Base-by-base conservation (phyloP, 2,888 invertebrate genomes). In the Hartigia nigra region DNA sequence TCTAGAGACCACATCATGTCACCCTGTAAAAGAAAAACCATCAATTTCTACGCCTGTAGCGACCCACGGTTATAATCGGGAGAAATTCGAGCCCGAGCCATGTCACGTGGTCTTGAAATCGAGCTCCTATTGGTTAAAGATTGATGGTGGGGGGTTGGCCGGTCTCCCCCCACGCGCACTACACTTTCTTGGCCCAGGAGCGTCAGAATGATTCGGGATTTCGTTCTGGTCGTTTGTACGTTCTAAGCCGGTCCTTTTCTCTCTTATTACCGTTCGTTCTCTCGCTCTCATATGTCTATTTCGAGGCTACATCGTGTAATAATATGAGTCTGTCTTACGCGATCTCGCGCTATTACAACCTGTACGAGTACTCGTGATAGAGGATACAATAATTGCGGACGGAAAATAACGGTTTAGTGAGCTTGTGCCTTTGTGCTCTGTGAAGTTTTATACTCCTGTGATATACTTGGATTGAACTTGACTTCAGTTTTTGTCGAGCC, bases 321-420 rank as follows among this genome's bases (percentile, higher is more conserved):
- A 72, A 72, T 72, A 72, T 72, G 72, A 72, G 72, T 72, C 31
- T 32, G 32, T n/a, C 34, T 32, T 72, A 34, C 72, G 72, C 23
- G 72, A 72, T 72, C 72, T 31, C 72, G 72, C 72, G 34, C 31
- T 3, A 72, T 72, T 72, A 72, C 72, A 34, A 72, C 72, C 31
- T 32, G 34, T 72, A 31, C 32, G 31, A 72, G n/a, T 72, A 72
- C 72, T 72, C 72, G 72, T 72, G 72, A 72, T 72, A 72, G 72
- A 72, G 72, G 31, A 31, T 34, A 72, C 72, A 3, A 34, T 32
- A 31, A 3, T 32, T 12, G 31, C 31, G 3, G n/a, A 72, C 72
- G 32, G 31, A 72, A 34, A 34, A 72, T 72, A 72, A 55, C 55
- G 23, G 55, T 72, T 72, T 32, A 32, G 72, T 72, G 31, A 34